A percentile compares a stretch with the other conserved stretches of the same genome.
phyloP scores from a whole-genome alignment of 2,797 vertebrate species.

The Muscicapa comitata region DNA sequence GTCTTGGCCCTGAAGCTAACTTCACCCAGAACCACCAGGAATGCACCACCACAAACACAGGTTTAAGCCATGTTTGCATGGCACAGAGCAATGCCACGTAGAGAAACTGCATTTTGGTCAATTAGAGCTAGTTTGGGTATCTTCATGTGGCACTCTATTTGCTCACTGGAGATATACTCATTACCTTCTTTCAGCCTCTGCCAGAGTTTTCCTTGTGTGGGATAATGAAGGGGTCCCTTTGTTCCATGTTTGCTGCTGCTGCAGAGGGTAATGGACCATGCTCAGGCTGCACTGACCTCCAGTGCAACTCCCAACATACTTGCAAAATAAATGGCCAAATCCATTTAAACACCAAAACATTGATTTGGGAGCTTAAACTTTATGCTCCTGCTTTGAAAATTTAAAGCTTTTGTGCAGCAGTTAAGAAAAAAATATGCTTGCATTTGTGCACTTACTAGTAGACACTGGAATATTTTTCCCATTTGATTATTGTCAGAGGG shows the following conservation, averaged over 20 bases:
- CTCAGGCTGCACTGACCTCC: not conserved
- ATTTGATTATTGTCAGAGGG: not conserved
- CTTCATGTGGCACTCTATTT: not conserved
- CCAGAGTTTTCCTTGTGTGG: conserved; percentile 38
- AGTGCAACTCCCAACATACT: not conserved
- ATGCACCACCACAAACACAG: not conserved
- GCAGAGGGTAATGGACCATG: conserved; percentile 26
- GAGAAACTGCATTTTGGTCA: not conserved
- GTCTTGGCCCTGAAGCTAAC: not conserved
- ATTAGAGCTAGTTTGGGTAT: not conserved
- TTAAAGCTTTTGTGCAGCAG: not conserved
- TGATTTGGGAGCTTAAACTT: conserved; percentile 6
- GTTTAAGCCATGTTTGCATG: not conserved
- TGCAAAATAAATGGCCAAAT: not conserved
- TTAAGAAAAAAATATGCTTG: not conserved
- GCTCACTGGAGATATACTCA: conserved; percentile 35
- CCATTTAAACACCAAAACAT: not conserved
- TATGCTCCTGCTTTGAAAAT: not conserved
- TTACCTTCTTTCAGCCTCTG: conserved; percentile 34
- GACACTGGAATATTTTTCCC: not conserved
- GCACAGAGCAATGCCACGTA: not conserved
- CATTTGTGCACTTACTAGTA: not conserved
- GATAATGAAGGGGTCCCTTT: conserved; percentile 40
- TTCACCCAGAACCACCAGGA: not conserved
- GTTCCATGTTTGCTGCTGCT: conserved; percentile 29